These are phyloP conservation scores for Hippocampus comes DNA, from an alignment of 2,113 vertebrate species.

Conservation along the genomic window DNA sequence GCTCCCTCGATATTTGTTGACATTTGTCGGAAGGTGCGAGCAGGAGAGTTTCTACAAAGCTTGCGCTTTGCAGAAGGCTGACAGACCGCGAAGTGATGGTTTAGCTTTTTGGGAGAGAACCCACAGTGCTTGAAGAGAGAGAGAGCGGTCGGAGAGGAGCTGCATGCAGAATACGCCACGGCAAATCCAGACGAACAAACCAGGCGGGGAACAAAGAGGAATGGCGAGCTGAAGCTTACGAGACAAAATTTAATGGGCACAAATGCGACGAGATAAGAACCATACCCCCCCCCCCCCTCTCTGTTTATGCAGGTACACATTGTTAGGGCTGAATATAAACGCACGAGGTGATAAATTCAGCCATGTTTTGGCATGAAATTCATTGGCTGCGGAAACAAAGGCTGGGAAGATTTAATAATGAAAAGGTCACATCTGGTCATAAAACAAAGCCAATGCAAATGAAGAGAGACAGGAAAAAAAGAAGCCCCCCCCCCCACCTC, in stretches of 20 bases:
- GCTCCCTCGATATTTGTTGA: slow-evolving; percentile 71
- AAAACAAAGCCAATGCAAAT: slow-evolving; percentile 38
- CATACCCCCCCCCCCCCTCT: background rate
- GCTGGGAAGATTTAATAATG: slow-evolving; percentile 16
- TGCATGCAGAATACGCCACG: slow-evolving; percentile 35
- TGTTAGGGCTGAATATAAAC: slow-evolving; percentile 20
- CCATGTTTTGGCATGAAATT: slow-evolving; percentile 17
- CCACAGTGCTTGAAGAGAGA: slow-evolving; percentile 44
- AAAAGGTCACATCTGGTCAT: slow-evolving; percentile 30
- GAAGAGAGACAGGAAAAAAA: slow-evolving; percentile 12
- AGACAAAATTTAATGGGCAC: slow-evolving; percentile 37
- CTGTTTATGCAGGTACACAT: slow-evolving; percentile 1
- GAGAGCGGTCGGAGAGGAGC: slow-evolving; percentile 36
- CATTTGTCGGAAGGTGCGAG: slow-evolving; percentile 68
- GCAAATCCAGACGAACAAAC: slow-evolving; percentile 59
- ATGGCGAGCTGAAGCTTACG: slow-evolving; percentile 43
- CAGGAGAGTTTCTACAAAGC: too few relatives aligned
- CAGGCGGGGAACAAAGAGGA: slow-evolving; percentile 35
- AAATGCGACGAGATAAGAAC: slow-evolving; percentile 44
- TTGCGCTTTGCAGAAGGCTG: too few relatives aligned
- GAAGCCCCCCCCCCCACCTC: background rate
- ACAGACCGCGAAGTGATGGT: slow-evolving; percentile 54
- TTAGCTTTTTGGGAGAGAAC: slow-evolving; percentile 67
- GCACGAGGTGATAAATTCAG: slow-evolving; percentile 27
- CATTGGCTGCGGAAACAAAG: slow-evolving; percentile 30